Conservation (phyloP, 2,113 vertebrate species). For the Rhabdomys dilectus region DNA sequence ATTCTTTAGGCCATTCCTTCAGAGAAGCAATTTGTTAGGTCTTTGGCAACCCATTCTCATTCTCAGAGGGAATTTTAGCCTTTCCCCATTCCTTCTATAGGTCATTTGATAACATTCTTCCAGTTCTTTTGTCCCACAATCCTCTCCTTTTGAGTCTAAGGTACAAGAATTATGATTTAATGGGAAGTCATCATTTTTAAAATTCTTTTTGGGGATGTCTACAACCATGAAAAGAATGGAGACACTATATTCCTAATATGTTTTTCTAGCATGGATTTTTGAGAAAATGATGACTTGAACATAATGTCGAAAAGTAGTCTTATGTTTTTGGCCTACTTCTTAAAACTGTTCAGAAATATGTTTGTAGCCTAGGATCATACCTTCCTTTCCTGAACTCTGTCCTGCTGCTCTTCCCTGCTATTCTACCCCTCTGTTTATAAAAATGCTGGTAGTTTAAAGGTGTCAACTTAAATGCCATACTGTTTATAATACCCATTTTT, state of each 20-base stretch:
- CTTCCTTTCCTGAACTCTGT: neutral
- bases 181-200: constrained; percentile 5
- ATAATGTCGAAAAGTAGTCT: neutral
- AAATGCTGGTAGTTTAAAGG: neutral
- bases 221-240: neutral
- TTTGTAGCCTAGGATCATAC: neutral
- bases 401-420: neutral
- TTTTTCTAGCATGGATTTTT: neutral
- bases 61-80: neutral
- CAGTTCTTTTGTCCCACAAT: neutral
- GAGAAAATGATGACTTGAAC: neutral
- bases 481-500: neutral
- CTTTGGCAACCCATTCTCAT: neutral
- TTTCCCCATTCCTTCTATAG: neutral
- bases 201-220: neutral
- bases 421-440: neutral
- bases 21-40: neutral
- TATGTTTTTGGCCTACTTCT: neutral
- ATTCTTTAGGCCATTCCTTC: neutral
- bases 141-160: neutral
- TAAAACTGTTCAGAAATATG: neutral
- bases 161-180: constrained; percentile 3
- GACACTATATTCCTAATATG: neutral
- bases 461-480: neutral
- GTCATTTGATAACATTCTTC: neutral